phyloP scores from a whole-genome alignment of 2,797 vertebrate species.

The Vireo griseus region DNA sequence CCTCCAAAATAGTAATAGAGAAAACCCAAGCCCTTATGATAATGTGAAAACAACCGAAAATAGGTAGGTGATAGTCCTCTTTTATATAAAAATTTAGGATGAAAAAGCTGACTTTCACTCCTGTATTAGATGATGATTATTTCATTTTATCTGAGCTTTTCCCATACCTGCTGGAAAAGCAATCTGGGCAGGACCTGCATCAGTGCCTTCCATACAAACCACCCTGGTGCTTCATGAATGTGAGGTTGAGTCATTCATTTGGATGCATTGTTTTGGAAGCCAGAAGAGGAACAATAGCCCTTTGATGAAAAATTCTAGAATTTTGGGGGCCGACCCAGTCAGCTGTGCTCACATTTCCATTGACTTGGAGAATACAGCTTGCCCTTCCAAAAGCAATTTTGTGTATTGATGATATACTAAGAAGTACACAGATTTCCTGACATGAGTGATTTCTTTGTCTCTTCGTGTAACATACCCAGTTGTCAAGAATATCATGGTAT shows the following conservation, averaged over 20 bases:
- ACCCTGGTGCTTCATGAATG: too few relatives aligned
- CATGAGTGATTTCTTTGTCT: neutral
- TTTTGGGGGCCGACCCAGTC: neutral
- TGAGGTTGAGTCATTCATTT: neutral
- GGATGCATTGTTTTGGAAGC: neutral
- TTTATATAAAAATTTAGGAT: neutral
- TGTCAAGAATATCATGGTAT: neutral
- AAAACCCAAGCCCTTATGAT: neutral
- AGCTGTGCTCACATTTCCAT: neutral
- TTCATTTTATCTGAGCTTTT: neutral
- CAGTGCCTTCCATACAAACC: neutral
- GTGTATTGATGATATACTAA: neutral
- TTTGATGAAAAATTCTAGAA: neutral
- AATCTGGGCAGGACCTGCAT: neutral
- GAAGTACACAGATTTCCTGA: neutral
- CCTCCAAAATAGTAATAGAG: neutral
- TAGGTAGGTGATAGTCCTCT: accelerated
- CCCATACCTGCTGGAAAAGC: neutral
- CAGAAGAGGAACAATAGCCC: neutral
- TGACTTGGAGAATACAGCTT: neutral
- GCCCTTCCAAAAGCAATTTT: neutral
- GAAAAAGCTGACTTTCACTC: neutral
- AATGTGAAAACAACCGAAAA: neutral
- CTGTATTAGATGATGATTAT: neutral
- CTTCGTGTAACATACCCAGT: neutral